Evolutionary conservation across 2,888 invertebrate genomes (phyloP), one percentile per base, ranked within the genome.

Genomic region (Philaethria dido): DNA sequence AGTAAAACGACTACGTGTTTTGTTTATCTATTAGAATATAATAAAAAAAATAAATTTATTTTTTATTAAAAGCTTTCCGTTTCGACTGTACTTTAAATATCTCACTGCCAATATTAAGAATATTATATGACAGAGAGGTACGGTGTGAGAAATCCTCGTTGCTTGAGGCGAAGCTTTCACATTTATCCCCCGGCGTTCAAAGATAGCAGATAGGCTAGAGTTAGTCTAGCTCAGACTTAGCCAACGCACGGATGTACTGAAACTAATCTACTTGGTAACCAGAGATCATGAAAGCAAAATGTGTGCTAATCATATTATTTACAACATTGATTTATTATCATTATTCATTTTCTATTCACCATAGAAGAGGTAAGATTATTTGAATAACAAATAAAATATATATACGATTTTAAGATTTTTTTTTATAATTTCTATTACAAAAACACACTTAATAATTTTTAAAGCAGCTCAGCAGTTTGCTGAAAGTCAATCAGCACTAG

Each of bases 401-500:
- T n/a, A n/a, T n/a, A n/a, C n/a, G n/a, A n/a, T n/a, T n/a, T n/a
- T n/a, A n/a, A n/a, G n/a, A n/a, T n/a, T n/a, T n/a, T n/a, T n/a
- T n/a, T n/a, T n/a, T n/a, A n/a, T n/a, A n/a, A n/a, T n/a, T 33
- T 33, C 8, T 33, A 8, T 33, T 33, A n/a, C n/a, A n/a, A 8
- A n/a, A 20, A 47, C 55, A 29, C 25, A 25, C 20, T 55, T 36
- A 45, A 44, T 72, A 68, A 71, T 70, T 50, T 13, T 50, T 54
- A 42, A 55, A 65, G 9, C 76, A 86, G 86, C 76, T 48, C 74
- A 73, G 3, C 76, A 77, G 59, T 73, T 84, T 52, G 89, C 90
- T 0, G 84, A 87, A 75, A 91, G 91, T 69, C 83, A 90, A 75
- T 78, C 92, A 69, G 90, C 89, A 22, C 76, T 92, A 75, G 90